Conservation (phyloP, 2,888 invertebrate genomes). For the Invenusta paracnida region DNA sequence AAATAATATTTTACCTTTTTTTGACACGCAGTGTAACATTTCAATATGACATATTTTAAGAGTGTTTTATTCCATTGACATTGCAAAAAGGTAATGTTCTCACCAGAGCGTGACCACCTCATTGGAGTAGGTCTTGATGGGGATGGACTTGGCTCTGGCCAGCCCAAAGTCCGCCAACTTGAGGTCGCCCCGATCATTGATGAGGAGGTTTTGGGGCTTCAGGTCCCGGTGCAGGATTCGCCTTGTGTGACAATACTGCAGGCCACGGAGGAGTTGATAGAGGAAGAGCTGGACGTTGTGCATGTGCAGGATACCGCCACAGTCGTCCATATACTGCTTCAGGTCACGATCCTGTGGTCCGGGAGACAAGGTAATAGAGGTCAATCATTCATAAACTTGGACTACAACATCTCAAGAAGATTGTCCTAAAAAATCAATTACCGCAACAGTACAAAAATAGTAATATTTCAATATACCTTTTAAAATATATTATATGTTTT, state of each 20-base stretch:
- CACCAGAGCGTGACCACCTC: constrained; percentile 64
- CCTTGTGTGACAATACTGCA: constrained; percentile 59
- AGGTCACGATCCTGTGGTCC: constrained; percentile 67
- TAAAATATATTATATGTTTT: too few relatives aligned
- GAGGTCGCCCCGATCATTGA: constrained; percentile 67
- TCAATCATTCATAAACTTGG: too few relatives aligned
- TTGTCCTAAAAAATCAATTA: too few relatives aligned
- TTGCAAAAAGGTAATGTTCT: too few relatives aligned
- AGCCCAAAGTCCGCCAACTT: constrained; percentile 65
- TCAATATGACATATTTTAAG: too few relatives aligned
- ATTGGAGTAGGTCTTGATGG: constrained; percentile 65
- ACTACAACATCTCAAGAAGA: too few relatives aligned
- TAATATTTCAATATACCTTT: too few relatives aligned
- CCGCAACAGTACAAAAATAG: too few relatives aligned
- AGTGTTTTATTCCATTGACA: too few relatives aligned
- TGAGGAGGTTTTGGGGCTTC: constrained; percentile 64
- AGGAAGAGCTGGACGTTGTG: constrained; percentile 70
- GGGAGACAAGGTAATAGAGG: too few relatives aligned
- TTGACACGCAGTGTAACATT: too few relatives aligned
- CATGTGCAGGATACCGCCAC: constrained; percentile 69
- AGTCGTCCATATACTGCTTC: constrained; percentile 70
- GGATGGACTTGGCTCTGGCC: constrained; percentile 63
- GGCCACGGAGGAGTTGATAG: constrained; percentile 61
- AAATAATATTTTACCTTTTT: too few relatives aligned
- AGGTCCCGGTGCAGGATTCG: constrained; percentile 59